Base-by-base conservation (phyloP, 2,113 vertebrate genomes). In the Perca schrenkii region DNA sequence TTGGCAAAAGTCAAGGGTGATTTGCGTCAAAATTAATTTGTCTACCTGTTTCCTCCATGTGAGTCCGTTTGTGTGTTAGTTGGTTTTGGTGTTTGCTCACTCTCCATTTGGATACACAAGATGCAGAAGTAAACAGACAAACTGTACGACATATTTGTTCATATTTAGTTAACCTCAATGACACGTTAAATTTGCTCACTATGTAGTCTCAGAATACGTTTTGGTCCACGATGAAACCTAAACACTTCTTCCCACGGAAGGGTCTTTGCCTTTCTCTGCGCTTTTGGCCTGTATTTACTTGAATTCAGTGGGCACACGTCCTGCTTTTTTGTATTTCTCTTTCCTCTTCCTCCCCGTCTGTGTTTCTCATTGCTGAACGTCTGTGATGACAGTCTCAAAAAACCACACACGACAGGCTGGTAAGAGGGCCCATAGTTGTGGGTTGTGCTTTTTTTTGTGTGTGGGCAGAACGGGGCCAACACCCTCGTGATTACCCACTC, bases 401-500 rank as follows among this genome's bases (percentile, higher is more conserved):
- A 91, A 75, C 79, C 88, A 82, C 88, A 90, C 84, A 93, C 70
- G 83, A 90, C 88, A 87, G 85, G 86, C 89, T 79, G 84, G 89
- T 91, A 91, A 93, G 90, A 94, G 90, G 84, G 78, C 88, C 67
- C 79, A 88, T 85, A 88, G 91, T 89, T 93, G 92, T 89, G 92
- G 92, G 80, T 63, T 87, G 52, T n/a, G 74, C 67, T 83, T 60
- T 87, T 88, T 86, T 77, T 80, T 82, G 46, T 89, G 52, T 62
- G 83, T 81, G 91, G 89, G 86, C 78, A 89, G 80, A 88, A 78
- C 52, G 19, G 69, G 90, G 94, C 94, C 93, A 92, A 91, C 91
- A 92, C 92, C 91, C 89, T 91, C 68, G 28, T 87, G 89, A 92
- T 92, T 87, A 86, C 89, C 90, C 92, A 90, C 88, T 94, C 89